Evolutionary conservation across 2,888 invertebrate species (phyloP), one percentile per base, ranked within the genome.

Genomic region (Bursaphelenchus okinawaensis): DNA sequence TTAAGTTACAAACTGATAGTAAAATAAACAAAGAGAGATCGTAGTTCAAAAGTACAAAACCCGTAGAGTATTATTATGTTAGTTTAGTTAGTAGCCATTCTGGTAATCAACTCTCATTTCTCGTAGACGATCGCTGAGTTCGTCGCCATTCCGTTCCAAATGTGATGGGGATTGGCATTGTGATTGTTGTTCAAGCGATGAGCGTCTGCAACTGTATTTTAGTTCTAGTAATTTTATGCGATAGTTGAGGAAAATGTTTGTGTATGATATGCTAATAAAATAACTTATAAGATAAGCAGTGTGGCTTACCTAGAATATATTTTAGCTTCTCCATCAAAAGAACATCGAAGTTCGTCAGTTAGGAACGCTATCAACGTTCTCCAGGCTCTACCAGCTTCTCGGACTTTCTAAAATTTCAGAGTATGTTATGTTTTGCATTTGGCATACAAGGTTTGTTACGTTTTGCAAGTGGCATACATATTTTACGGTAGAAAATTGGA

Each of bases 331-430:
- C 72, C 78, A 19, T 81, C 81, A 62, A 80, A 81, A 31, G 78
- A 77, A 56, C 72, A 73, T 8, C 81, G 67, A 57, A 81, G 61
- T 64, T 81, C 80, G 64, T 81, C 81, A 19, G 79, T 77, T 19
- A 78, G 61, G 66, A 76, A 78, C 0, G 81, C 81, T 62, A 81
- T 75, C 19, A 81, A 67, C 1, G 71, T 75, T n/a, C 80, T 67
- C 81, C 81, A 81, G 16, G 79, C 79, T 8, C 77, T 66, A 19
- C 73, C 77, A 6, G 81, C 78, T 69, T 81, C 81, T 16, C 81
- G 73, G 19, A 78, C 77, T 69, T 81, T 80, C 74, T 76, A 62
- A 27, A 65, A 58, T 28, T 4, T 0, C 20, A 50, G n/a, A n/a
- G n/a, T n/a, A 62, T 40, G n/a, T 67, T 20, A 12, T 65, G 54